Evolutionary conservation across 1,140 invertebrate genomes (phyloP), one percentile per base, ranked within the genome.

Genomic region (Galleria mellonella): DNA sequence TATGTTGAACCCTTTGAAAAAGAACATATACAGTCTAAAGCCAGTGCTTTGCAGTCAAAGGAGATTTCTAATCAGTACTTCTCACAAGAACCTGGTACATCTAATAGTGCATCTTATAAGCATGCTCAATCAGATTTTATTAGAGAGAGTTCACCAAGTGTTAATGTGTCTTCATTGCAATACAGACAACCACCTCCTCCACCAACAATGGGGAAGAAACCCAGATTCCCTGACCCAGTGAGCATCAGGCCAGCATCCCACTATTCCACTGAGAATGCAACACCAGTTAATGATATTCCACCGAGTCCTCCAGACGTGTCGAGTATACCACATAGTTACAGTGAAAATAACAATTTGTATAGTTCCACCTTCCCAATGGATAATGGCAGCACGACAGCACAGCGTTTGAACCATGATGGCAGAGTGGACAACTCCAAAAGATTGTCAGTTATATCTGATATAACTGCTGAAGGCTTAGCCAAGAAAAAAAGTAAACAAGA

Each of bases 1-100:
- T 85, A 85, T 71, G 82, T 85, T 33, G 82, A 85, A 32, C 82
- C 82, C 13, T 85, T 85, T 68, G 78, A 85, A 45, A 83, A 83
- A 45, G 82, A 85, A 38, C 62, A 68, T 15, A 85, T 85, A 9
- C 75, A 85, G 43, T 85, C 82, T 6, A 82, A 81, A 67, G 68
- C 74, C 10, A 78, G 71, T 72, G 82, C 82, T n/a, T 43, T 83
- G 15, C 50, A 77, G 36, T 67, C 73, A 14, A 77, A 75, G 45
- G 75, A 85, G 51, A 55, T 76, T 17, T 83, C 82, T 8, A 78
- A 68, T 29, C 76, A 83, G 47, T 83, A 74, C 43, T 79, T 69
- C 28, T 42, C 55, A 10, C 62, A 65, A 29, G 72, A 73, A 44
- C 47, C 67, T 7, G 53, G 65, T 4, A 63, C 62, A 15, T 74